Conservation (phyloP, 2,888 invertebrate species). For the Stenchaetothrips biformis region DNA sequence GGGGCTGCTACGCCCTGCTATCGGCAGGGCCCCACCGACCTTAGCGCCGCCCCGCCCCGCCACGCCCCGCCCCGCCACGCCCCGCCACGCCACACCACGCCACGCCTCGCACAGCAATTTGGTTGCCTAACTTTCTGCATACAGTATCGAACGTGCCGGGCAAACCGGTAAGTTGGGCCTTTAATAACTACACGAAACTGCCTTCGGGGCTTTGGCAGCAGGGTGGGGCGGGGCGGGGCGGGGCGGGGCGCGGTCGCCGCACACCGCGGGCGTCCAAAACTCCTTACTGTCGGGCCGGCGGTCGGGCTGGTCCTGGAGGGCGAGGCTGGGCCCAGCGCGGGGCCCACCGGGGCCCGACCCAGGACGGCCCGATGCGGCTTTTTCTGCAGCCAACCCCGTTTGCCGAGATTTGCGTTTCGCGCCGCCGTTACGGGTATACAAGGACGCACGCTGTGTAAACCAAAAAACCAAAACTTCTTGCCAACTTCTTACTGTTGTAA, state of each 20-base stretch:
- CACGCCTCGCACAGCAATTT: slow-evolving; percentile 6
- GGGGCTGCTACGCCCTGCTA: too few species aligned
- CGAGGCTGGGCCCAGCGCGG: too few species aligned
- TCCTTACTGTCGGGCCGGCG: too few species aligned
- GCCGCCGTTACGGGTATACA: background rate
- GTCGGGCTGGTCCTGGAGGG: too few species aligned
- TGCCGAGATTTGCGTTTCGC: background rate
- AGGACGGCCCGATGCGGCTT: background rate
- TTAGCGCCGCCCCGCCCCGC: background rate
- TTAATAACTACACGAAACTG: slow-evolving; percentile 15
- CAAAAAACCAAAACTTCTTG: too few species aligned
- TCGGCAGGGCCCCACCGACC: too few species aligned
- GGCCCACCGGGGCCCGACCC: too few species aligned
- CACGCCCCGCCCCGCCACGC: background rate
- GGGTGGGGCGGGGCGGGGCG: background rate
- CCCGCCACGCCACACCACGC: background rate
- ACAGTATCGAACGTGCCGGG: slow-evolving; percentile 22
- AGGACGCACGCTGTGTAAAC: background rate
- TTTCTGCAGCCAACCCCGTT: background rate
- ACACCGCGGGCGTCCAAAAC: background rate
- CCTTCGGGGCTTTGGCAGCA: background rate
- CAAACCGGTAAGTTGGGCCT: slow-evolving; percentile 24
- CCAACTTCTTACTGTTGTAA: too few species aligned
- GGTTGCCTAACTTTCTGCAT: slow-evolving; percentile 23
- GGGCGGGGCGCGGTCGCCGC: background rate